Percentiles rank a stretch among this genome's conserved stretches.
Conservation (phyloP, 2,888 invertebrate genomes). For the Coecobrya sp. region DNA sequence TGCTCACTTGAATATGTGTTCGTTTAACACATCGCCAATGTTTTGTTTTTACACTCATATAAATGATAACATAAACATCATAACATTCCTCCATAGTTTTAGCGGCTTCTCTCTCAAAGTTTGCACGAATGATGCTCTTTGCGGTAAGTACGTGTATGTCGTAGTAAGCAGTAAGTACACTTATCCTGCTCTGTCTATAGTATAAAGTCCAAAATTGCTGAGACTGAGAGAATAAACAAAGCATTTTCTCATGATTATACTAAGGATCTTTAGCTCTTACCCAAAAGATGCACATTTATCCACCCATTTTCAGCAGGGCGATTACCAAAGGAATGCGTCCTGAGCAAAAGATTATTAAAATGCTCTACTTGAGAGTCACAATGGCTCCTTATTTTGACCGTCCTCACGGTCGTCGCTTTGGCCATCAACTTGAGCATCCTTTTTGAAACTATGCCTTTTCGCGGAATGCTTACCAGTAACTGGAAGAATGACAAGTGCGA, state of each 20-base stretch:
- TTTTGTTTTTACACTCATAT: constrained; percentile 20
- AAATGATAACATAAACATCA: constrained; percentile 41
- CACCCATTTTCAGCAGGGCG: background rate
- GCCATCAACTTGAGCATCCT: background rate
- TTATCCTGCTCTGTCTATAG: background rate
- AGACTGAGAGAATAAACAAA: constrained; percentile 49
- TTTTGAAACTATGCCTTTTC: background rate
- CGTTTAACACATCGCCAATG: constrained; percentile 17
- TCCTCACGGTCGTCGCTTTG: constrained; percentile 11
- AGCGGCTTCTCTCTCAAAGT: constrained; percentile 21
- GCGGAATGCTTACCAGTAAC: background rate
- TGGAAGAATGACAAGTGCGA: constrained; percentile 26
- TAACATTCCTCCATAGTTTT: constrained; percentile 8
- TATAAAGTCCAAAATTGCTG: background rate
- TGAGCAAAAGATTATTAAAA: background rate
- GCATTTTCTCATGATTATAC: background rate
- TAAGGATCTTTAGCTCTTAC: constrained; percentile 42
- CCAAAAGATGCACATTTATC: constrained; percentile 48
- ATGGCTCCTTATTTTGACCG: constrained; percentile 27
- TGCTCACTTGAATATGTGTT: constrained; percentile 19
- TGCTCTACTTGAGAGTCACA: constrained; percentile 30
- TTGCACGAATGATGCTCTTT: background rate
- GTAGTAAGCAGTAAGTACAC: background rate
- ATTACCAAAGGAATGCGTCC: constrained; percentile 15
- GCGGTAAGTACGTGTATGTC: background rate